Base-by-base conservation (phyloP, 1,140 invertebrate species). In the Teleogryllus occipitalis region DNA sequence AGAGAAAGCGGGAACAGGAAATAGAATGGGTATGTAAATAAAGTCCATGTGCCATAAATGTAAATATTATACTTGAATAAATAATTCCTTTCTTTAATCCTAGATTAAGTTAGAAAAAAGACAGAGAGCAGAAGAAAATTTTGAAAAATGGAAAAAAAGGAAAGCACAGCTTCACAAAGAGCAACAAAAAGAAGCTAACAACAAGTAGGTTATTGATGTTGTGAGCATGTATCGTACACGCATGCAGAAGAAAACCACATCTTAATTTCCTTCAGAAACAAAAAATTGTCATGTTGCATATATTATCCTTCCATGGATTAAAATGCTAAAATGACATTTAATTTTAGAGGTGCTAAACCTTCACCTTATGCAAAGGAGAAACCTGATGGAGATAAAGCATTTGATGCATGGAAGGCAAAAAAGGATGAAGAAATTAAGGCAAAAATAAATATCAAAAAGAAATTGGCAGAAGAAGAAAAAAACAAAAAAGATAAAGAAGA, bases 321-420 rank as follows among this genome's bases (percentile, higher is more conserved):
- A 39, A 39, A 39, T 39, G 27, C 27, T 39, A 39, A 39, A 39
- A 39, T 39, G 27, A 39, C 27, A 39, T 39, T 39, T 39, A 39
- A 39, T 39, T 39, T 39, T 39, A 39, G 27, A 39, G 27, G 27
- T 39, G 27, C 27, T 39, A 39, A 39, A 39, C 27, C 27, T 39
- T 39, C 27, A 39, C 27, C 27, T 39, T 65, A 14, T 65, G 54
- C 75, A 77, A 76, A 74, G 21, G 82, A 81, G 48, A 79, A 75
- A n/a, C 54, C 54, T 65, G 10, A 2, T 3, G 54, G 18, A 15
- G 81, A 81, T 73, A 46, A 54, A 21, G 82, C 82, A 0, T 82
- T 80, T 78, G 46, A 82, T 15, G 47, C 46, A 48, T 82, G 82
- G 82, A 82, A 80, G 46, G 54, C 54, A 65, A 80, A 81, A 49